Conservation (phyloP, 1,140 invertebrate species). For the Polypedilum vanderplanki region DNA sequence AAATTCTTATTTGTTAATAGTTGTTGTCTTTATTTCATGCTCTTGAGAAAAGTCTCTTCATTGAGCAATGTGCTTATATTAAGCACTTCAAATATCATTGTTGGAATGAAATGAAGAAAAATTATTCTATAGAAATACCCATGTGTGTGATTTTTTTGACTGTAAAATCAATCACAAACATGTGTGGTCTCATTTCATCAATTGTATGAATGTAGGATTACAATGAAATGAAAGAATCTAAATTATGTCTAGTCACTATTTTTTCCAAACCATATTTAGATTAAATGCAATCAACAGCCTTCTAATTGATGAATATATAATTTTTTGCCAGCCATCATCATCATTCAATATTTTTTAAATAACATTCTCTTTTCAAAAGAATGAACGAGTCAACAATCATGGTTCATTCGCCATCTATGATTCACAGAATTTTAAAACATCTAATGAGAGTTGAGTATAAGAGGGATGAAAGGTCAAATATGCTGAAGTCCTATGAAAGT, state of each 20-base stretch:
- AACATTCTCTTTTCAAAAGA: too few relatives aligned
- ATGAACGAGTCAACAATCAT: too few relatives aligned
- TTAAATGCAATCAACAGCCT: not conserved
- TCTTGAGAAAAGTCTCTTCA: not conserved
- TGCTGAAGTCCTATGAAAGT: slow-evolving; percentile 2
- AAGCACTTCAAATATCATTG: not conserved
- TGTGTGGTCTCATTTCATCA: not conserved
- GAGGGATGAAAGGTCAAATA: too few relatives aligned
- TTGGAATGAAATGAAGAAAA: not conserved
- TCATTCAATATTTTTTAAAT: too few relatives aligned
- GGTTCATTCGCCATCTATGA: too few relatives aligned
- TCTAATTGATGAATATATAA: slow-evolving; percentile 14
- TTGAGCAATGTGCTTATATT: not conserved
- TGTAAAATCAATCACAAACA: not conserved
- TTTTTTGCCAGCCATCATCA: not conserved
- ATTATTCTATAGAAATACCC: not conserved
- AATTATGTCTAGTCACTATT: not conserved
- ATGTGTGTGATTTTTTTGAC: not conserved
- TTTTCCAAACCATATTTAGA: not conserved
- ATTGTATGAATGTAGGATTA: not conserved
- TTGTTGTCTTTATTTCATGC: not conserved
- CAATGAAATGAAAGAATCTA: not conserved
- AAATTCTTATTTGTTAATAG: not conserved
- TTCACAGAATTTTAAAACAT: too few relatives aligned
- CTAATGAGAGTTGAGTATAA: too few relatives aligned